Base-by-base conservation (phyloP, 2,113 vertebrate genomes). In the Poicephalus meyeri region DNA sequence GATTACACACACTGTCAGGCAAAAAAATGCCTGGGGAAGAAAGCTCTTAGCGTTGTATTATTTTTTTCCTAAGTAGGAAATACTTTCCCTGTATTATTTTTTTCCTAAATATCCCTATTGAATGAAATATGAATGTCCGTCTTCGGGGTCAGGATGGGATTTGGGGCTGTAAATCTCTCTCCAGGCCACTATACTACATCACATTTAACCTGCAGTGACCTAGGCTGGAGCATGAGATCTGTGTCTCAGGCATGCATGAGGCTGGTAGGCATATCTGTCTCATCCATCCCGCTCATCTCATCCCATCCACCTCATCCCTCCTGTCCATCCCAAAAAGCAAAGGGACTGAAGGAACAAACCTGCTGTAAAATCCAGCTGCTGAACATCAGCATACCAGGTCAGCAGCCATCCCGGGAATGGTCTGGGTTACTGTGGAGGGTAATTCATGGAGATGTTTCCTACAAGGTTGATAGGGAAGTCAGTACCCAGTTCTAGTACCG, bases 71-170 rank as follows among this genome's bases (percentile, higher is more conserved):
- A 95, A 96, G 91, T 93, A 91, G 69, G 92, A 39, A 39, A 39
- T 39, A 39, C 37, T 39, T 39, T 10, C 37, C 10, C 37, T 94
- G 55, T 6, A 15, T 71, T 82, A 41, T 91, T 94, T 81, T 91
- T 77, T 93, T 53, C 74, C 64, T 71, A 94, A 95, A 96, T 93
- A 96, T 93, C 95, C 72, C 56, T 19, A 64, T 52, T 88, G 88
- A 97, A 65, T 86, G 96, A 86, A 93, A 96, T 86, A 94, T 94
- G 90, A 96, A 93, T 91, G 95, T 95, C 83, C 77, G 93, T 95
- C 92, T 95, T 93, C 76, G 71, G 93, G 88, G 76, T 91, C 95
- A 96, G 91, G 82, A 80, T 91, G 80, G 91, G 93, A 96, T 97
- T 96, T 96, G 95, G 41, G 52, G 47, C 55, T 88, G 73, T 80